Evolutionary conservation across 2,888 invertebrate genomes (phyloP), one percentile per base, ranked within the genome.

Genomic region (Lamproptera curius): DNA sequence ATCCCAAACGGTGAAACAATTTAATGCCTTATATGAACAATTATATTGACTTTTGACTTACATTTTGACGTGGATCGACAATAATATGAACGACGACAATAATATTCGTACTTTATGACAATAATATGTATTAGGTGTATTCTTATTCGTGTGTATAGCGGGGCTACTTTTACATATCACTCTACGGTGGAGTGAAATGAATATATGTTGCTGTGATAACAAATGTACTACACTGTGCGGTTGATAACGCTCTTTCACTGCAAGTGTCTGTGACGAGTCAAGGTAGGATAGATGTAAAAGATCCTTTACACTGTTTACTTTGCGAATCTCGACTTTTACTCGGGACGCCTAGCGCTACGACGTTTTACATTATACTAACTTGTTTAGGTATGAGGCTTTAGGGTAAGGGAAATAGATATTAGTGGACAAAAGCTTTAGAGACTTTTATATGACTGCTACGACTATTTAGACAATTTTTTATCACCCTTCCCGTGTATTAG

Each of bases 381-480:
- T 43, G 51, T 65, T 57, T 65, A 65, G 63, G 57, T 59, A 66
- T 69, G 61, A 59, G 55, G 72, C 73, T 73, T 74, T 63, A 57
- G 52, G 61, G 56, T 67, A 68, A 69, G 61, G 62, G 54, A 67
- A 15, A 11, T 48, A 48, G 48, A 33, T 33, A 14, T 34, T 80
- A 77, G 78, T 72, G 67, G 70, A 71, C 60, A 64, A 60, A 73
- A 78, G 80, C 80, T 83, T 84, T 77, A 82, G 83, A 70, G 58
- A 63, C 65, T 72, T 71, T 74, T 78, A 71, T 58, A 62, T 61
- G 58, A 60, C 53, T 59, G 56, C 58, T 59, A 31, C 31, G n/a
- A 31, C 31, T 31, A 31, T 62, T 56, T 57, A 54, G 59, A 64
- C 66, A 52, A 50, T 63, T 69, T 65, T 53, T 56, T 65, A 66